A percentile compares a stretch with the other conserved stretches of the same genome.
Evolutionary conservation across 2,888 invertebrate species (phyloP).

Genomic region (Agrilus mali): DNA sequence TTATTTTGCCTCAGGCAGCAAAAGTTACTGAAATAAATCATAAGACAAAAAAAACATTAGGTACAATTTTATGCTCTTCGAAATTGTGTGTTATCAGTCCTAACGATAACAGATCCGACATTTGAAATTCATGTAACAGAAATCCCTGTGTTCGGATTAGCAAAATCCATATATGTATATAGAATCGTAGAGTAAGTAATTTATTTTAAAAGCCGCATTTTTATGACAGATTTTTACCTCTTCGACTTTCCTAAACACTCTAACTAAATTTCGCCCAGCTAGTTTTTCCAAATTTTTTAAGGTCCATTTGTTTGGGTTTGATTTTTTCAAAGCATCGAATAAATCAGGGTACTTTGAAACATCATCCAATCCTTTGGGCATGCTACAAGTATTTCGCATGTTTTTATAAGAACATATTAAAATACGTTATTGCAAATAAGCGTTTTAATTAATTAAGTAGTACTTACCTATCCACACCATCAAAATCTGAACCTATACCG

Average conservation of each 20-base stretch:
- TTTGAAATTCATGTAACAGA: no score
- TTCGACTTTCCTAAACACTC: slow-evolving; percentile 34
- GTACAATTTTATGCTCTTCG: no score
- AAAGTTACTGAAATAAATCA: no score
- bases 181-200: no score
- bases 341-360: slow-evolving; percentile 58
- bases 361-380: slow-evolving; percentile 54
- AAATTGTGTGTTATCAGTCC: no score
- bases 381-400: slow-evolving; percentile 32
- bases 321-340: slow-evolving; percentile 33
- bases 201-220: no score
- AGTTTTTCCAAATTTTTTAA: slow-evolving; percentile 35
- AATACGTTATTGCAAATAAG: background rate
- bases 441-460: no score
- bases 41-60: no score
- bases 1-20: no score
- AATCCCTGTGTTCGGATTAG: no score
- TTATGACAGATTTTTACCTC: slow-evolving; percentile 10
- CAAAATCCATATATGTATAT: no score
- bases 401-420: background rate
- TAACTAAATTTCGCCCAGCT: slow-evolving; percentile 36
- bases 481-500: slow-evolving; percentile 41
- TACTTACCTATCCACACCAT: slow-evolving; percentile 35
- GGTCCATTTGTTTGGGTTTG: slow-evolving; percentile 28
- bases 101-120: no score